A percentile compares a stretch with the other conserved stretches of the same genome.
phyloP scores from a whole-genome alignment of 1,140 invertebrate species.

The Anoplophora glabripennis region DNA sequence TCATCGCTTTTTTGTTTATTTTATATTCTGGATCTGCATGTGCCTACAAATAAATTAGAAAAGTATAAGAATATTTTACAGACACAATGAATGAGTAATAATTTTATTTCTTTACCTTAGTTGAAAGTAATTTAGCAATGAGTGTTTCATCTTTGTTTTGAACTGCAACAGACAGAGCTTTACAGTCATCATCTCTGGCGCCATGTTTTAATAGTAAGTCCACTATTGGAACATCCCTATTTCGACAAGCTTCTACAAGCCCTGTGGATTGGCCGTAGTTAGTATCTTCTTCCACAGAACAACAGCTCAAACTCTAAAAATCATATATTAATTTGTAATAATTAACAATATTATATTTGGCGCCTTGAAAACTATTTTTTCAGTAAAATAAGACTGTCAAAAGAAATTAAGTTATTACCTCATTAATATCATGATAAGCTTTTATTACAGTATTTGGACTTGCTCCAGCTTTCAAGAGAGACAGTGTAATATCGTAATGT shows the following conservation, averaged over 20 bases:
- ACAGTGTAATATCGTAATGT: slow-evolving; percentile 70
- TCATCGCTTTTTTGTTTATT: slow-evolving; percentile 82
- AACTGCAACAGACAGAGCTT: slow-evolving; percentile 72
- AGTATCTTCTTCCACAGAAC: slow-evolving; percentile 45
- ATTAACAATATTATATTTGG: too few species aligned
- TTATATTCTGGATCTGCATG: slow-evolving; percentile 82
- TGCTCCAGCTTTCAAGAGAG: slow-evolving; percentile 71
- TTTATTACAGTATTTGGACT: slow-evolving; percentile 66
- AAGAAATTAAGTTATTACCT: slow-evolving; percentile 27
- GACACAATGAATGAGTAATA: not conserved
- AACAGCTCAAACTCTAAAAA: slow-evolving; percentile 42
- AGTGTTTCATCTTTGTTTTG: slow-evolving; percentile 68
- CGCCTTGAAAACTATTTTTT: not conserved
- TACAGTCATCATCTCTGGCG: slow-evolving; percentile 84
- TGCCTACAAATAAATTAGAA: slow-evolving; percentile 51
- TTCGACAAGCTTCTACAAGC: slow-evolving; percentile 71
- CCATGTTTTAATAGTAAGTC: slow-evolving; percentile 77
- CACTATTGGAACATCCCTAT: slow-evolving; percentile 62
- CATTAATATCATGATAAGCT: slow-evolving; percentile 51
- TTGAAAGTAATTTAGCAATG: slow-evolving; percentile 71
- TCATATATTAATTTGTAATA: not conserved
- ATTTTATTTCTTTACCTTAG: slow-evolving; percentile 57
- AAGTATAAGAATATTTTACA: not conserved
- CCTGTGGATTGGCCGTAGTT: slow-evolving; percentile 57
- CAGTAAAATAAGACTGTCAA: not conserved